Conservation (phyloP, 1,140 invertebrate species). For the Eueides isabella region DNA sequence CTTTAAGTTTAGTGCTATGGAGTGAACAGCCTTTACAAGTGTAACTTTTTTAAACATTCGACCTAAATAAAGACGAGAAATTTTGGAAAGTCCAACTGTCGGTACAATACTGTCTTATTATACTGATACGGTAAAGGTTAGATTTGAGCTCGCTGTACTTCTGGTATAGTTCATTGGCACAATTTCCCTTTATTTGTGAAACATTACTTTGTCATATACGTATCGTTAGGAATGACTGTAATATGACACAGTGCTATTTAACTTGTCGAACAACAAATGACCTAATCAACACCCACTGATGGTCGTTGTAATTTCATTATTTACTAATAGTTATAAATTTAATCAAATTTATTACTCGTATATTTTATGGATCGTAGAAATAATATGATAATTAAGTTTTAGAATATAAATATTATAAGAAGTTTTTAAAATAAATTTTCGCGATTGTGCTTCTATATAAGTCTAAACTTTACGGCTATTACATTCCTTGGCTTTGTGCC, state of each 20-base stretch:
- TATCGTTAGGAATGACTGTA: background rate
- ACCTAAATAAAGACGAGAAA: conserved; percentile 16
- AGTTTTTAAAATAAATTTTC: conserved; percentile 4
- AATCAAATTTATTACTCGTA: conserved; percentile 16
- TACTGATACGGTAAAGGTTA: conserved; percentile 10
- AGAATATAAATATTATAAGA: background rate
- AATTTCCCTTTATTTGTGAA: conserved; percentile 4
- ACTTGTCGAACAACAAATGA: conserved; percentile 47
- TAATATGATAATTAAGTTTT: background rate
- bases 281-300: conserved; percentile 54
- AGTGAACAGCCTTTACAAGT: conserved; percentile 33
- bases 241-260: conserved; percentile 18
- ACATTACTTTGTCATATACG: background rate
- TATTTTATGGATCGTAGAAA: background rate
- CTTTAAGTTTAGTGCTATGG: conserved; percentile 28
- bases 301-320: conserved; percentile 38
- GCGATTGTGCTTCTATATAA: conserved; percentile 38
- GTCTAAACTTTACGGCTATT: conserved; percentile 32
- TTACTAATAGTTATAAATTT: conserved; percentile 19
- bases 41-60: conserved; percentile 1
- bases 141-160: conserved; percentile 30
- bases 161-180: conserved; percentile 35
- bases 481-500: conserved; percentile 28
- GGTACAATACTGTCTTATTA: conserved; percentile 15
- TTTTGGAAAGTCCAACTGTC: conserved; percentile 19